Evolutionary conservation across 1,140 invertebrate species (phyloP).

Genomic region (Bombus difficillimus): DNA sequence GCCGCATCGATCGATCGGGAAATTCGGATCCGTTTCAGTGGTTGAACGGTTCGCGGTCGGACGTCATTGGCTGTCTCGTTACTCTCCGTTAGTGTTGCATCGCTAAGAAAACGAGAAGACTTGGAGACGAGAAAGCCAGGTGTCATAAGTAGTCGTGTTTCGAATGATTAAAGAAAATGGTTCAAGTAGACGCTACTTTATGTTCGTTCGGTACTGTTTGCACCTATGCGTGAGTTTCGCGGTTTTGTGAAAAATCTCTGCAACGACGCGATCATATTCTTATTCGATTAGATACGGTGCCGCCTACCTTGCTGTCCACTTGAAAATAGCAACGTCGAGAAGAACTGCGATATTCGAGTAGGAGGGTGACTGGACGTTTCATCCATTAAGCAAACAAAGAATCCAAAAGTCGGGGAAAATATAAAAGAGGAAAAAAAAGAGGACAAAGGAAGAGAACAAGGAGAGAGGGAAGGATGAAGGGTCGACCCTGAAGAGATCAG

Average conservation of each 20-base stretch:
- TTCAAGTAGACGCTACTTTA: background rate
- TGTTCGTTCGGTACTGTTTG: background rate
- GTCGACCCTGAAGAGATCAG: conserved; percentile 51
- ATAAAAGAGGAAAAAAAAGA: no score
- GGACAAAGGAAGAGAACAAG: background rate
- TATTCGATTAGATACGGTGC: background rate
- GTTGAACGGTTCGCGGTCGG: background rate
- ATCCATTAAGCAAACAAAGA: background rate
- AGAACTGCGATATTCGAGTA: no score
- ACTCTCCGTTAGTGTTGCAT: conserved; percentile 62
- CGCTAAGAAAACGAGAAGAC: background rate
- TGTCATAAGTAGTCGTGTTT: no score
- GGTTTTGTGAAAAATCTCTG: background rate
- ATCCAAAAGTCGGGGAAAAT: no score
- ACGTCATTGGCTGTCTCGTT: conserved; percentile 50
- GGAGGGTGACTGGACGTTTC: background rate
- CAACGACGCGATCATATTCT: background rate
- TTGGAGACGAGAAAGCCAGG: no score
- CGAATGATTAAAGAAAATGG: background rate
- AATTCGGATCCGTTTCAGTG: conserved; percentile 9
- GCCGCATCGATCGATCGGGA: conserved; percentile 7
- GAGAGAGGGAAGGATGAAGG: conserved; percentile 56
- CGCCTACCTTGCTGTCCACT: no score
- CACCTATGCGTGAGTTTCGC: background rate
- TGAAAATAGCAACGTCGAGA: background rate